Evolutionary conservation across 1,140 invertebrate species (phyloP), one percentile per base, ranked within the genome.

Genomic region (Cepaea nemoralis): DNA sequence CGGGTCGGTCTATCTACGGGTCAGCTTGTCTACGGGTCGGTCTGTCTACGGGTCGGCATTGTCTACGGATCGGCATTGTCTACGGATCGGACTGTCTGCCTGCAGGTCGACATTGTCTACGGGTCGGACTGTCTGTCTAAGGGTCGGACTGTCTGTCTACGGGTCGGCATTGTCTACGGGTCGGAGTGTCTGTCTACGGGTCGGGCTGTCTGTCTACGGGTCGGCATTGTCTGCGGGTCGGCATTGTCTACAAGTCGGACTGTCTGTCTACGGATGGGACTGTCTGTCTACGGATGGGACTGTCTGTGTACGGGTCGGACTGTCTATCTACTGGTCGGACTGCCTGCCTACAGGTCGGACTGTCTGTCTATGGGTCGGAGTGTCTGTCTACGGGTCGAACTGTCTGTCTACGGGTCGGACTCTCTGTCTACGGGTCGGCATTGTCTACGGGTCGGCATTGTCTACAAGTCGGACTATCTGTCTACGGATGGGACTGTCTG

Each of bases 251-350:
- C 22, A 8, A 27, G 3, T 69, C 10, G 31, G 6, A 16, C 27
- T 69, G 35, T 69, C 27, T 69, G 6, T 69, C 66, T 69, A 31
- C n/a, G 2, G 12, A 69, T 39, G 27, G 31, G 35, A 35, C 66
- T 69, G 35, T 69, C 66, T 69, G 35, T 69, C 66, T 69, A 69
- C 35, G 27, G 31, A 69, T 69, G 27, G 31, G 35, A 35, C 66
- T 69, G 35, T 69, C 66, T 69, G 35, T 69, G 27, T 69, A 69
- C 35, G 27, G 31, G 35, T 69, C 66, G 31, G 35, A 35, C 66
- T 69, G 35, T 69, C 66, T 69, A 69, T 69, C 66, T 69, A 69
- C 35, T 33, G 31, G 35, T 69, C 66, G 31, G 35, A 35, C 66
- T 35, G 35, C 35, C 66, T 69, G 35, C 35, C 66, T 69, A 35